These are phyloP conservation scores for Zaprionus capensis DNA, from an alignment of 1,140 invertebrate species.

Conservation along the genomic window DNA sequence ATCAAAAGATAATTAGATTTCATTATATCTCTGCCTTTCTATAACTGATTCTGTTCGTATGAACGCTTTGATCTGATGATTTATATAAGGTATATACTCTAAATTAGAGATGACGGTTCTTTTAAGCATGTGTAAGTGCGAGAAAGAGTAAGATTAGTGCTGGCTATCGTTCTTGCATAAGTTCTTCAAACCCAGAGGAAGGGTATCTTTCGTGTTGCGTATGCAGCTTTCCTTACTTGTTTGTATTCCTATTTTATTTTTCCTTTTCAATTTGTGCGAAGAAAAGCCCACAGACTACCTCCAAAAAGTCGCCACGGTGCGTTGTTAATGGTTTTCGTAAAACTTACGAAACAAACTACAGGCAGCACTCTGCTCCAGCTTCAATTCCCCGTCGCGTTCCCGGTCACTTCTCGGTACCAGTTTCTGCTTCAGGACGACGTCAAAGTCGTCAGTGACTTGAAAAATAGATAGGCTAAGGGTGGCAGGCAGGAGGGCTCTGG, in stretches of 20 bases:
- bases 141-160: too few relatives aligned
- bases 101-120: too few relatives aligned
- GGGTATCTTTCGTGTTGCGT: too few relatives aligned
- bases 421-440: slow-evolving; percentile 34
- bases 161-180: too few relatives aligned
- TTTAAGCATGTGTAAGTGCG: too few relatives aligned
- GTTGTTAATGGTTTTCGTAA: slow-evolving; percentile 76
- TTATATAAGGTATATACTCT: background rate
- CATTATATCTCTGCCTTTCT: background rate
- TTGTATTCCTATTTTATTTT: slow-evolving; percentile 14
- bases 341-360: slow-evolving; percentile 81
- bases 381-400: background rate
- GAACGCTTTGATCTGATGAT: background rate
- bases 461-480: slow-evolving; percentile 1
- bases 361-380: slow-evolving; percentile 20
- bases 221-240: background rate
- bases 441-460: slow-evolving; percentile 46
- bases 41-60: background rate
- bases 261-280: slow-evolving; percentile 69
- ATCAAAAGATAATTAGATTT: background rate
- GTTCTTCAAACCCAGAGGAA: too few relatives aligned
- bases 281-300: slow-evolving; percentile 28
- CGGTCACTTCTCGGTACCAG: background rate
- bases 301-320: slow-evolving; percentile 59
- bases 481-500: background rate